Conservation (phyloP, 2,888 invertebrate genomes). For the Pteria penguin region DNA sequence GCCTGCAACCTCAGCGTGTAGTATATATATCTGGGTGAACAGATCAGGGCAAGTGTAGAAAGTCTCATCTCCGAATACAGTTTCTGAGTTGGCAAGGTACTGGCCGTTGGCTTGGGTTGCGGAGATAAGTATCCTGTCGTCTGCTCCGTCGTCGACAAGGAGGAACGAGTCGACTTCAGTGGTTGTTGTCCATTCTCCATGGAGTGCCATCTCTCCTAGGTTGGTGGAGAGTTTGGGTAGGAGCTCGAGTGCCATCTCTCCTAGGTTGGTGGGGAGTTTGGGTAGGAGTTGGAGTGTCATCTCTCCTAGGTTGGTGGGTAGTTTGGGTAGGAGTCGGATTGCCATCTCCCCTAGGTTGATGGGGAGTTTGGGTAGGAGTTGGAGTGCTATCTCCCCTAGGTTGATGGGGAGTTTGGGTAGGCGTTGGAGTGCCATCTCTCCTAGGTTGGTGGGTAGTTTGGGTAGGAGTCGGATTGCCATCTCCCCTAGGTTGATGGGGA, state of each 20-base stretch:
- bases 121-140: conserved; percentile 22
- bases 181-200: conserved; percentile 30
- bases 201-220: neutral
- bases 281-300: too few relatives aligned
- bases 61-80: conserved; percentile 29
- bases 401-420: too few relatives aligned
- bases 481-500: too few relatives aligned
- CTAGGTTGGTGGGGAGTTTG: conserved; percentile 14
- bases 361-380: too few relatives aligned
- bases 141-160: neutral
- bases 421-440: too few relatives aligned
- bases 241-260: conserved; percentile 8
- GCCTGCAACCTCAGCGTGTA: neutral
- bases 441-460: too few relatives aligned
- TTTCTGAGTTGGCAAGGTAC: neutral
- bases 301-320: too few relatives aligned
- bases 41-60: conserved; percentile 28
- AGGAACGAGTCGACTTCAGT: conserved; percentile 25
- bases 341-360: too few relatives aligned
- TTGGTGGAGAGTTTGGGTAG: conserved; percentile 15
- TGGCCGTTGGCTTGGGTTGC: neutral
- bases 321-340: too few relatives aligned
- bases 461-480: too few relatives aligned
- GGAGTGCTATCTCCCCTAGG: too few relatives aligned
- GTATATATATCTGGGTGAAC: neutral